Conservation (phyloP, 2,113 vertebrate genomes). For the Lathamus discolor region DNA sequence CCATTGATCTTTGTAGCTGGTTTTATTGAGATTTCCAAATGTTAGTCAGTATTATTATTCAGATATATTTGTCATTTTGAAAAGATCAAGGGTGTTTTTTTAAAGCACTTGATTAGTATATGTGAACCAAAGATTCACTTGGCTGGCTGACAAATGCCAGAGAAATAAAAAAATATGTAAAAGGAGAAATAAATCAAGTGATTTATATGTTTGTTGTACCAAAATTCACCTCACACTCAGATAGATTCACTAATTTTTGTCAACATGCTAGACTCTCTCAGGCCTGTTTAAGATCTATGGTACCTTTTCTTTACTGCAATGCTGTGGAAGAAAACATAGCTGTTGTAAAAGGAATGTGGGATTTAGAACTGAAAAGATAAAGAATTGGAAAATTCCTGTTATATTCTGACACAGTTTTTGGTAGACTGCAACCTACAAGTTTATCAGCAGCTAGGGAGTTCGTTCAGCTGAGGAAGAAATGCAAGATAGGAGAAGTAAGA, state of each 20-base stretch:
- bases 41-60: constrained; percentile 10
- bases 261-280: not conserved
- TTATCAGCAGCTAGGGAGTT: not conserved
- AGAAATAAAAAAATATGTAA: not conserved
- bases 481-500: not conserved
- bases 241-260: not conserved
- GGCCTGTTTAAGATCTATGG: not conserved
- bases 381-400: not conserved
- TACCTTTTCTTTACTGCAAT: not conserved
- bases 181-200: not conserved
- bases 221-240: not conserved
- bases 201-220: not conserved
- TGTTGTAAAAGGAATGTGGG: not conserved
- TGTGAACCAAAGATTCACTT: not conserved
- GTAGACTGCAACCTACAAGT: not conserved
- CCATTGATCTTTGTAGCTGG: not conserved
- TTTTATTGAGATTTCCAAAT: constrained; percentile 10
- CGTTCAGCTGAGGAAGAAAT: not conserved
- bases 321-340: not conserved
- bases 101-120: not conserved
- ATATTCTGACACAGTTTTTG: not conserved
- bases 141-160: not conserved
- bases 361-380: not conserved
- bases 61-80: not conserved
- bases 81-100: not conserved